A percentile compares a stretch with the other conserved stretches of the same genome.
These are phyloP conservation scores for Cheilosia soror DNA, from an alignment of 2,888 invertebrate genomes.

Conservation along the genomic window DNA sequence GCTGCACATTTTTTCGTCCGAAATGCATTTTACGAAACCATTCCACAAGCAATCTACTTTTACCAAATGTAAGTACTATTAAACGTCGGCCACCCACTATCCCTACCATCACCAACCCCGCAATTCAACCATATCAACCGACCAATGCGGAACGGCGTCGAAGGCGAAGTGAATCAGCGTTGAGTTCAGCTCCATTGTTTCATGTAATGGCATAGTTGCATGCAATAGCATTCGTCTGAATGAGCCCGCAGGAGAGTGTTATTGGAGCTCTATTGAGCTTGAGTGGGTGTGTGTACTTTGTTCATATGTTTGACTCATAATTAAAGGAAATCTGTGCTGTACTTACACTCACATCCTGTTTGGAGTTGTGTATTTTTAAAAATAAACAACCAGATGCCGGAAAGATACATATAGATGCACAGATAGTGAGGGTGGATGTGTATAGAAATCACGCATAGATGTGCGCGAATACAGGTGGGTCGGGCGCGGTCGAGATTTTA, in stretches of 20 bases:
- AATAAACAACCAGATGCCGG: conserved; percentile 60
- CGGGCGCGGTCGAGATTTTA: not conserved
- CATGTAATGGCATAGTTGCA: conserved; percentile 66
- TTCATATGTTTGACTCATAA: conserved; percentile 54
- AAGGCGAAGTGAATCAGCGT: conserved; percentile 52
- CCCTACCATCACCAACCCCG: not conserved
- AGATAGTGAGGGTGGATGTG: conserved; percentile 13
- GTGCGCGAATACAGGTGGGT: not conserved
- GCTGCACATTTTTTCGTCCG: conserved; percentile 21
- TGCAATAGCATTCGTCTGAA: conserved; percentile 67
- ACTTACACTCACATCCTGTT: conserved; percentile 7
- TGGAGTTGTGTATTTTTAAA: conserved; percentile 40
- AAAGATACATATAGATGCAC: conserved; percentile 29
- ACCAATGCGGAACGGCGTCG: conserved; percentile 13
- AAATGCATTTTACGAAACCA: conserved; percentile 46
- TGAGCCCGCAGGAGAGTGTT: conserved; percentile 39
- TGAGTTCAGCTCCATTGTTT: conserved; percentile 62
- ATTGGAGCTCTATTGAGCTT: conserved; percentile 58
- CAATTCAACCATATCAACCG: not conserved
- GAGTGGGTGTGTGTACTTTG: conserved; percentile 46
- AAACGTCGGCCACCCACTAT: conserved; percentile 22
- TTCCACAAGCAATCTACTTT: conserved; percentile 50
- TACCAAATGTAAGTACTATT: conserved; percentile 62
- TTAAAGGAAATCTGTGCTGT: conserved; percentile 55
- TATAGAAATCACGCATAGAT: conserved; percentile 39